A percentile compares a stretch with the other conserved stretches of the same genome.
Evolutionary conservation across 2,113 vertebrate genomes (phyloP).

Genomic region (Myrmecobius fasciatus): DNA sequence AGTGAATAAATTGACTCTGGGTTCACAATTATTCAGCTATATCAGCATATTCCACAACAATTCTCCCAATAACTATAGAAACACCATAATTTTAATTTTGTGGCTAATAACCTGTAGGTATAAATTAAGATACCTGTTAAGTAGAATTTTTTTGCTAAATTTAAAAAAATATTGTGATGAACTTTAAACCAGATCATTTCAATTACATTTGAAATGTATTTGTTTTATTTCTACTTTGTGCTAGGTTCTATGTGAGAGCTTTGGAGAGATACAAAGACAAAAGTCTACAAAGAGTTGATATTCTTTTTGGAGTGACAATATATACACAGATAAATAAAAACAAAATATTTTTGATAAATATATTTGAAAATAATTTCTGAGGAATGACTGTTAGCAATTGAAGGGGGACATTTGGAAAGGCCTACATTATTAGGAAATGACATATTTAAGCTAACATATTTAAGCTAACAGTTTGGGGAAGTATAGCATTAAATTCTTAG

Average conservation of each 20-base stretch:
- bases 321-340: not conserved
- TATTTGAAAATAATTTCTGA: not conserved
- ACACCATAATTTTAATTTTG: slow-evolving; percentile 33
- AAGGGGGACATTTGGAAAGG: not conserved
- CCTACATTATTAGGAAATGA: not conserved
- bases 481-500: slow-evolving; percentile 17
- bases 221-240: not conserved
- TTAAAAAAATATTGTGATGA: slow-evolving; percentile 28
- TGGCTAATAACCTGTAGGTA: not conserved
- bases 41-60: not conserved
- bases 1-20: not conserved
- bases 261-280: not conserved
- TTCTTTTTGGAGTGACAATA: not conserved
- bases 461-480: not conserved
- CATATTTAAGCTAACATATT: not conserved
- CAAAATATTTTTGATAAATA: not conserved
- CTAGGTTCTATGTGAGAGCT: not conserved
- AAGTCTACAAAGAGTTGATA: not conserved
- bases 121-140: not conserved
- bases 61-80: not conserved
- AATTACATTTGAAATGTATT: not conserved
- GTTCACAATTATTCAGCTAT: not conserved
- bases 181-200: slow-evolving; percentile 32
- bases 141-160: slow-evolving; percentile 41
- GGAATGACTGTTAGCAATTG: not conserved